Evolutionary conservation across 2,888 invertebrate genomes (phyloP), one percentile per base, ranked within the genome.

Genomic region (Amiota communis): DNA sequence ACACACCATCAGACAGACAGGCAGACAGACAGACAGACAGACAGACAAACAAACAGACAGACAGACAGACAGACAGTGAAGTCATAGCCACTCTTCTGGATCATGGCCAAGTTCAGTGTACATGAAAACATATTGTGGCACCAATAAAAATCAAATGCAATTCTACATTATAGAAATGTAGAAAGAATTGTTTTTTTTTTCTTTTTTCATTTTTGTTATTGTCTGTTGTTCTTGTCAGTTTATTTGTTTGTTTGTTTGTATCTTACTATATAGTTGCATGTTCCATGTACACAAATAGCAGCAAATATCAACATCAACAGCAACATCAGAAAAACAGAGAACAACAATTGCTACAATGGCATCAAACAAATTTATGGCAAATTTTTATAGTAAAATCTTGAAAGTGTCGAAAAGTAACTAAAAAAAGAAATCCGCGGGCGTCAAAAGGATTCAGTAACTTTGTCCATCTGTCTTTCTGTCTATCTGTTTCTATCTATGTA

Each of bases 351-450:
- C 61, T 13, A 67, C 74, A 81, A 83, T 67, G 77, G 76, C 73
- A 72, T 70, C 72, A 73, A 78, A 81, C 80, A 83, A 81, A 83
- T 83, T 83, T 83, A 83, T 83, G 74, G 83, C 83, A 85, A 83
- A 85, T 83, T 83, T 86, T 85, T 86, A 78, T 80, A 76, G 79
- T 75, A 80, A 81, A 81, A 85, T 86, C 85, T 86, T 75, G 78
- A 84, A 83, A 84, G 86, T 86, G 83, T 86, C 83, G 86, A 83
- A 83, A 81, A 68, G 75, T 69, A 76, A 65, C 49, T n/a, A 20
- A 71, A 56, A 71, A 56, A 46, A 64, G 75, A 70, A 65, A 57
- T 36, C 48, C 72, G 71, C 73, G 82, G 79, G 79, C 79, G 78
- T 80, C 71, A 78, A 77, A 73, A 75, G 73, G 65, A 72, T 53